These are phyloP conservation scores for Sebastes schlegelii DNA, from an alignment of 2,113 vertebrate genomes.

Conservation along the genomic window DNA sequence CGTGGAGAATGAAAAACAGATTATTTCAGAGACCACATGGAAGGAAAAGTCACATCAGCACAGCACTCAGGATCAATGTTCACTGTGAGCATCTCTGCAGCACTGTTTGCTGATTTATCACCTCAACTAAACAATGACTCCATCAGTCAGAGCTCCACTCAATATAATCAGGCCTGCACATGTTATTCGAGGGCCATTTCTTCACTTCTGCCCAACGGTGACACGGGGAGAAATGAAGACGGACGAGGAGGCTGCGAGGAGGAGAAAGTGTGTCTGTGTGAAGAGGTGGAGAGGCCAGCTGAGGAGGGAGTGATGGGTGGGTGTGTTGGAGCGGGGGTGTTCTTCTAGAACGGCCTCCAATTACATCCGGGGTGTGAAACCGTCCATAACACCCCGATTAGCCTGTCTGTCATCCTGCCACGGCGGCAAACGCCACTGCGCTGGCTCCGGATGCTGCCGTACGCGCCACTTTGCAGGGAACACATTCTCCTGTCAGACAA, in stretches of 20 bases:
- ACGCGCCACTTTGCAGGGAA: slow-evolving; percentile 51
- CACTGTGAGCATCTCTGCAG: not conserved
- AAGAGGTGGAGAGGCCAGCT: slow-evolving; percentile 24
- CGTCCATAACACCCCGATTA: slow-evolving; percentile 69
- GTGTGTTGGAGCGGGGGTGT: slow-evolving; percentile 20
- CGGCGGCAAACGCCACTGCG: slow-evolving; percentile 12
- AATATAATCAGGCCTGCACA: not conserved
- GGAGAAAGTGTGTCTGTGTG: slow-evolving; percentile 15
- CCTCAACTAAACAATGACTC: slow-evolving; percentile 20
- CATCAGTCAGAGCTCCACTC: slow-evolving; percentile 24
- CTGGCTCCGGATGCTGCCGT: slow-evolving; percentile 26
- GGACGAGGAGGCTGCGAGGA: not conserved
- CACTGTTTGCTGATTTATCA: slow-evolving; percentile 10
- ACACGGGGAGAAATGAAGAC: slow-evolving; percentile 35
- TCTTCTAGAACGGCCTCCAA: slow-evolving; percentile 59
- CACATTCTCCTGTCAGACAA: slow-evolving; percentile 45
- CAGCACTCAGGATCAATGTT: not conserved
- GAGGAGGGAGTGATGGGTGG: slow-evolving; percentile 28
- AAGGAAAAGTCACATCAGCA: slow-evolving; percentile 9
- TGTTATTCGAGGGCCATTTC: slow-evolving; percentile 25
- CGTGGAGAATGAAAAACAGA: not conserved
- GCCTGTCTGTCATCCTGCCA: slow-evolving; percentile 70
- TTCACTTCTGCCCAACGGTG: slow-evolving; percentile 11
- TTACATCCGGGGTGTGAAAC: slow-evolving; percentile 69
- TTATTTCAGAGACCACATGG: not conserved